Percentiles rank a stretch among this genome's conserved stretches.
phyloP scores from a whole-genome alignment of 2,797 vertebrate species.

The Myotis daubentonii region DNA sequence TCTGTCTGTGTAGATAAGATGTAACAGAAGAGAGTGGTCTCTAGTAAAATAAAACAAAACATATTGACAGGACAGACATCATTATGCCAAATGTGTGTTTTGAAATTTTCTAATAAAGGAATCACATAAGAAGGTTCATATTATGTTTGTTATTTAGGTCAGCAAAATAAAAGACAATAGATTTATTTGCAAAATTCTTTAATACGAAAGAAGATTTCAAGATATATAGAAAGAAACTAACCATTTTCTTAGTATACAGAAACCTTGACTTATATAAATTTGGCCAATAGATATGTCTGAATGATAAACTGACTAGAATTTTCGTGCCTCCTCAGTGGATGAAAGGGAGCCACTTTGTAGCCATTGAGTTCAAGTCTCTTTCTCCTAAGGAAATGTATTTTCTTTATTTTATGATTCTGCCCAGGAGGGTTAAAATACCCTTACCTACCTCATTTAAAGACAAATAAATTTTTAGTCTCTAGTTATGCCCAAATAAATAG shows the following conservation, averaged over 20 bases:
- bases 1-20: constrained; percentile 70
- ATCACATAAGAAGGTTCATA: not conserved
- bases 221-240: not conserved
- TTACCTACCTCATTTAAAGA: not conserved
- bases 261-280: not conserved
- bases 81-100: not conserved
- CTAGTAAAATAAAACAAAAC: not conserved
- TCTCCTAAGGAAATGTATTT: not conserved
- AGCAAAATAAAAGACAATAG: constrained; percentile 42
- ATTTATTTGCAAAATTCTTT: constrained; percentile 40
- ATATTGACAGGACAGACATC: not conserved
- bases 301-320: not conserved
- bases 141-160: not conserved
- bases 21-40: constrained; percentile 11
- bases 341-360: not conserved
- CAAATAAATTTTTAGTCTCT: not conserved
- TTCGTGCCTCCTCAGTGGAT: not conserved
- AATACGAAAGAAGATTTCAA: not conserved
- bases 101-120: not conserved
- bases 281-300: not conserved
- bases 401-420: not conserved
- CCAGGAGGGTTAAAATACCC: not conserved
- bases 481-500: not conserved
- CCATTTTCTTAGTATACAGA: not conserved
- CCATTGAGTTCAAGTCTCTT: not conserved